These are phyloP conservation scores for Coelinius sp. DNA, from an alignment of 2,888 invertebrate species.

Conservation along the genomic window DNA sequence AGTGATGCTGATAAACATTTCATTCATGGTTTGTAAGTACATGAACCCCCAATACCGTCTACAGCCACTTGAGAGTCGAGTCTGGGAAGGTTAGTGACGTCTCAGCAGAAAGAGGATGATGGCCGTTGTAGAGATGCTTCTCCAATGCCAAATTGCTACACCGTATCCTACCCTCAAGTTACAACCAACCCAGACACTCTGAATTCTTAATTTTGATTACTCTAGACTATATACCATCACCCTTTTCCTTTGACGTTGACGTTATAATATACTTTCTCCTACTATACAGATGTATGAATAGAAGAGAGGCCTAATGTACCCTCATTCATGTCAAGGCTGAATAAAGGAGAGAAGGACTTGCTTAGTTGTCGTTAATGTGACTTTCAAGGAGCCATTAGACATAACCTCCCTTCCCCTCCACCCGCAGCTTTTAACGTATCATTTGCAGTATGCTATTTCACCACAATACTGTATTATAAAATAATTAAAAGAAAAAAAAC, in stretches of 20 bases:
- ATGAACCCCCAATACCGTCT: neutral
- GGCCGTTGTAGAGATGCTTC: neutral
- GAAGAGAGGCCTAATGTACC: conserved; percentile 54
- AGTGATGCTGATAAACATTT: no score
- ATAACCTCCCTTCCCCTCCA: conserved; percentile 23
- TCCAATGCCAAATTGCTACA: neutral
- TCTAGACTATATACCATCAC: conserved; percentile 17
- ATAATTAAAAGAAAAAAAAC: neutral
- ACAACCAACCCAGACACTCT: conserved; percentile 37
- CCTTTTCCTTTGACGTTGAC: conserved; percentile 31
- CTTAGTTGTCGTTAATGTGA: conserved; percentile 53
- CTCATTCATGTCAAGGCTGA: conserved; percentile 58
- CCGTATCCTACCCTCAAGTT: neutral
- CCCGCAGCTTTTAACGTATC: conserved; percentile 7
- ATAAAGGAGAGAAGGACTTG: conserved; percentile 52
- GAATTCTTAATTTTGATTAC: conserved; percentile 63
- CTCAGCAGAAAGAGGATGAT: conserved; percentile 5
- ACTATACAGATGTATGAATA: conserved; percentile 31
- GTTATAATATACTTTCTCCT: conserved; percentile 20
- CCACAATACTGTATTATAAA: neutral
- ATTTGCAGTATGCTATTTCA: conserved; percentile 8
- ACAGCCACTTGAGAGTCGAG: neutral
- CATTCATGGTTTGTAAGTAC: neutral
- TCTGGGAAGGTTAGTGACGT: conserved; percentile 8
- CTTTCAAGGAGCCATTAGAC: conserved; percentile 52